Base-by-base conservation (phyloP, 2,797 vertebrate species). In the Buphagus erythrorhynchus region DNA sequence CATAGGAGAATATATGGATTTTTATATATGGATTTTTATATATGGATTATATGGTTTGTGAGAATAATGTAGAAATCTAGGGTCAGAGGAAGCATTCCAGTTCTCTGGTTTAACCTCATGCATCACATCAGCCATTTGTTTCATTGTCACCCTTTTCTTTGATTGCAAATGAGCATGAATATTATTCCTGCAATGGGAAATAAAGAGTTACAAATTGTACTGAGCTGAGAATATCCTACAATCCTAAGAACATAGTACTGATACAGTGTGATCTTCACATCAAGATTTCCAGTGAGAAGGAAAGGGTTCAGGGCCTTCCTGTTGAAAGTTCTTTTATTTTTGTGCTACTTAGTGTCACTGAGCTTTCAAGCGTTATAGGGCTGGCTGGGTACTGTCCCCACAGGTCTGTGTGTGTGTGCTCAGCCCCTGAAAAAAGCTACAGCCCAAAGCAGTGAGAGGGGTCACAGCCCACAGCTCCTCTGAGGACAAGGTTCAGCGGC, bases 261-360 rank as follows among this genome's bases (percentile, higher is more conserved):
- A 66, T 28, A 24, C 4, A 13, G 7, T 0, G 0, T 36, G 35
- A 46, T 29, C 25, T 35, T 42, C 42, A 20, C 48, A 38, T 38
- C 29, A n/a, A 28, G 19, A 58, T 83, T 86, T 59, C 46, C 59
- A 31, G 1, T 9, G 33, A 59, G 40, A 68, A 54, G 17, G 45
- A n/a, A 51, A 4, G 6, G 6, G 10, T 36, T 54, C 58, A 35
- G 49, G 26, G 21, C 16, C 33, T 43, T 65, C 17, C 59, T 52
- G 33, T 13, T 36, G 9, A 38, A 51, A 35, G 4, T 35, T 46
- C 13, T 59, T 63, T 48, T n/a, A 38, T 58, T 69, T 90, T 61
- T 31, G 13, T 35, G 26, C 72, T 58, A 7, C 63, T 80, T 54
- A 45, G 26, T 5, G 17, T 28, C 51, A 57, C 25, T 33, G 46